Percentiles rank a stretch among this genome's conserved stretches.
Conservation (phyloP, 1,140 invertebrate species). For the Trichomalopsis sarcophagae region DNA sequence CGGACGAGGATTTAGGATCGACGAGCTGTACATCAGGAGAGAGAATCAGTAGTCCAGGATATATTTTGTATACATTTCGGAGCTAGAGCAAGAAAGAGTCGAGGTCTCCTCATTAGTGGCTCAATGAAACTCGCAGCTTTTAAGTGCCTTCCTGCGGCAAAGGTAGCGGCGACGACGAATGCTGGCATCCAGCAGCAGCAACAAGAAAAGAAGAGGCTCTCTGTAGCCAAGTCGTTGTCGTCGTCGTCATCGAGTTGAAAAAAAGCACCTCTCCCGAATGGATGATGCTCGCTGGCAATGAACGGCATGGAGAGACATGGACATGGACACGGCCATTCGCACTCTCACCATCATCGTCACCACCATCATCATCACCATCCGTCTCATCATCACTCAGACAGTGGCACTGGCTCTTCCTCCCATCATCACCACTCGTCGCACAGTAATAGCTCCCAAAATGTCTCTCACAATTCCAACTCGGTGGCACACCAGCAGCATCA, state of each 20-base stretch:
- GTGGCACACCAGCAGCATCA: constrained; percentile 51
- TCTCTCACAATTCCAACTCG: constrained; percentile 59
- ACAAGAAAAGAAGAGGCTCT: not conserved
- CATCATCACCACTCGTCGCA: constrained; percentile 59
- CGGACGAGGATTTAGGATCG: not conserved
- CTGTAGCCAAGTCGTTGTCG: not conserved
- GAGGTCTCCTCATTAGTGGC: constrained; percentile 34
- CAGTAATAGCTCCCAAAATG: constrained; percentile 52
- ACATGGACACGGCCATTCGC: constrained; percentile 70
- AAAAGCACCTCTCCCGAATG: constrained; percentile 55
- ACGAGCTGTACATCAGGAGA: not conserved
- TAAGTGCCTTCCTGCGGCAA: constrained; percentile 35
- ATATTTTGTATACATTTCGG: not conserved
- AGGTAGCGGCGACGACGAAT: constrained; percentile 7
- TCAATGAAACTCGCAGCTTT: constrained; percentile 48
- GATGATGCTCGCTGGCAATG: constrained; percentile 73
- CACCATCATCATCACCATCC: constrained; percentile 58
- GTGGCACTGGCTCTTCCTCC: constrained; percentile 41
- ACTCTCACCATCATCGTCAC: constrained; percentile 69
- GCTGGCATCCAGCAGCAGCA: not conserved
- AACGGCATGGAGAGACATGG: constrained; percentile 76
- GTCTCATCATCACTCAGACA: constrained; percentile 51
- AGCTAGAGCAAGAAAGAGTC: not conserved
- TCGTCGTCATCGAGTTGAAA: constrained; percentile 43
- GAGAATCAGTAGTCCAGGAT: not conserved